These are phyloP conservation scores for Aphidoletes aphidimyza DNA, from an alignment of 2,888 invertebrate species.

Conservation along the genomic window DNA sequence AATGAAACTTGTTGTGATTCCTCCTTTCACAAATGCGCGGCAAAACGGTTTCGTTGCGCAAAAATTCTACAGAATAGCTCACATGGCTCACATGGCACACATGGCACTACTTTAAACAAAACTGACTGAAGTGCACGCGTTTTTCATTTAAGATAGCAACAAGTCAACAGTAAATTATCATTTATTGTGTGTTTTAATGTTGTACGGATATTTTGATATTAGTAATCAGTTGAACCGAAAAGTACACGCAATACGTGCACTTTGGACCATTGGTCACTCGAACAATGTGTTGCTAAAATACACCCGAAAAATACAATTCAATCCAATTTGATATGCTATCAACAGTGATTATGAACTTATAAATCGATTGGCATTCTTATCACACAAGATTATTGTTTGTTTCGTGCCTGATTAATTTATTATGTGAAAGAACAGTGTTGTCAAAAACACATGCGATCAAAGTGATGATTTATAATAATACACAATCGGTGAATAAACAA, in stretches of 20 bases:
- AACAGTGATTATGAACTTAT: background rate
- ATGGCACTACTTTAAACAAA: background rate
- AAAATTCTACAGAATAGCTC: background rate
- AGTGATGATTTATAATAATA: background rate
- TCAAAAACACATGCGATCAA: no score
- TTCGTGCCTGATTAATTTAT: slow-evolving; percentile 16
- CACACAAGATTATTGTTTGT: background rate
- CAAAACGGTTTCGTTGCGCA: background rate
- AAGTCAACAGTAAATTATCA: background rate
- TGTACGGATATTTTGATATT: background rate
- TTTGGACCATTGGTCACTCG: background rate
- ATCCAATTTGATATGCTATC: background rate
- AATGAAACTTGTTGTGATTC: no score
- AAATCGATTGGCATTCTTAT: background rate
- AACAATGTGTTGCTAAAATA: background rate
- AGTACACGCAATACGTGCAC: slow-evolving; percentile 3
- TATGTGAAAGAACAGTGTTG: no score
- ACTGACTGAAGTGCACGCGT: background rate
- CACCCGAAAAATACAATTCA: background rate
- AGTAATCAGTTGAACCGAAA: background rate
- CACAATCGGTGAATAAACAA: background rate
- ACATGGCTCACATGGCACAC: background rate
- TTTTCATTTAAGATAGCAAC: background rate
- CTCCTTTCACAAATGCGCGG: no score
- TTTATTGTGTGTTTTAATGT: background rate